Evolutionary conservation across 2,888 invertebrate genomes (phyloP), one percentile per base, ranked within the genome.

Genomic region (Schrankia costaestrigalis): DNA sequence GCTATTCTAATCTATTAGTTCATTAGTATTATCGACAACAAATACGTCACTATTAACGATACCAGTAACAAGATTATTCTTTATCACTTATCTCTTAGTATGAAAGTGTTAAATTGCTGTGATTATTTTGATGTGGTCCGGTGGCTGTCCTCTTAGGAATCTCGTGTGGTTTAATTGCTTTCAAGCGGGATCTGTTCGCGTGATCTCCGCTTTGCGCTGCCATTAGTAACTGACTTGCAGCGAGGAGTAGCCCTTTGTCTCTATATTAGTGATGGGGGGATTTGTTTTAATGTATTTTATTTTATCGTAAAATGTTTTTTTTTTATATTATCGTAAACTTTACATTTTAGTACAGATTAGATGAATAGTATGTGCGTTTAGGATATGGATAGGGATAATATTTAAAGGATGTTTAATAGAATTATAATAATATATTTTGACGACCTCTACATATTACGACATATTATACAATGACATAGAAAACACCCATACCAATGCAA

Each of bases 81-180:
- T 72, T 76, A 81, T 78, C 73, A 51, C 66, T 68, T 78, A 77
- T 78, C 73, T 68, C 31, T 10, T 24, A 33, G 56, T 68, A 68
- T 65, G 69, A 78, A 73, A 79, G 85, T 85, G 84, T 83, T 84
- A 83, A 84, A 85, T 85, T 61, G 82, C 56, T 17, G 68, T 64
- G 74, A 85, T 85, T 84, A 85, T 70, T 73, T 76, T 48, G 56
- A 54, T 52, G 51, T 51, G 72, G 66, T 64, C 63, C 76, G 71
- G 73, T 73, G 71, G 67, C 71, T 59, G 75, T 59, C 64, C 57
- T 53, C 62, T 48, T 28, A 53, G 73, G 81, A 77, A 78, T 82
- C 72, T 66, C 56, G 68, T 61, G 56, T 67, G 70, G 59, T 72
- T 80, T 79, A 82, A 83, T 82, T 80, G 76, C 79, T 59, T 57